phyloP scores from a whole-genome alignment of 2,113 vertebrate genomes.

The Poecile atricapillus region DNA sequence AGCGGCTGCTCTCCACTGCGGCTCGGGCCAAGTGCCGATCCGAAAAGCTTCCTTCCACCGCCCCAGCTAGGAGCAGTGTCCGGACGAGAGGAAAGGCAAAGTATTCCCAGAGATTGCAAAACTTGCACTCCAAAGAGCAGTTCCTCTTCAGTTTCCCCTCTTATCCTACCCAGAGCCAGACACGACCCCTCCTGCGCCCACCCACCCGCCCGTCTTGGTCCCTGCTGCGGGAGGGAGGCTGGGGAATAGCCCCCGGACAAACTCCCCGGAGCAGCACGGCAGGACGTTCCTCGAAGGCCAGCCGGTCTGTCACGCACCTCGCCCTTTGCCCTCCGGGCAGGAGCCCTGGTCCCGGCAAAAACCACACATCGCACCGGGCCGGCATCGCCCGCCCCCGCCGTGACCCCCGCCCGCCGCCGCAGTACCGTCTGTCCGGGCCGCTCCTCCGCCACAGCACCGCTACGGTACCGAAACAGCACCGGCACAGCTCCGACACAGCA shows the following conservation, averaged over 20 bases:
- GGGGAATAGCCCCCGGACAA: background rate
- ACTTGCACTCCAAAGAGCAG: background rate
- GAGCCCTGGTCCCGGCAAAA: too few species aligned
- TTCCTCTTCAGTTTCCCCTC: background rate
- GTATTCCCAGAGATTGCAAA: background rate
- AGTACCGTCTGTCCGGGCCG: background rate
- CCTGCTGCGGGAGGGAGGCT: background rate
- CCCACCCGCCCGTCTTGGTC: background rate
- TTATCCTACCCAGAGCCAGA: background rate
- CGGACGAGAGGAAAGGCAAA: background rate
- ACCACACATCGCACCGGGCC: background rate
- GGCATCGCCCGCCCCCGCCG: background rate
- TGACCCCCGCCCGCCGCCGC: background rate
- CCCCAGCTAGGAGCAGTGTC: background rate
- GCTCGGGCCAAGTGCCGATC: accelerated
- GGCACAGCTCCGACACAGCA: accelerated
- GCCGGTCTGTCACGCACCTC: accelerated
- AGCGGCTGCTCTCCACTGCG: accelerated
- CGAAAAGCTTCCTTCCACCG: background rate
- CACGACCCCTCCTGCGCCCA: accelerated
- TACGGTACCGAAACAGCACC: accelerated
- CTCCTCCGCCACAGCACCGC: background rate
- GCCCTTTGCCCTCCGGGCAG: background rate
- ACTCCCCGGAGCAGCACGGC: background rate
- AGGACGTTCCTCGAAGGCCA: background rate